Conservation (phyloP, 2,113 vertebrate species). For the Telmatochromis sp. region DNA sequence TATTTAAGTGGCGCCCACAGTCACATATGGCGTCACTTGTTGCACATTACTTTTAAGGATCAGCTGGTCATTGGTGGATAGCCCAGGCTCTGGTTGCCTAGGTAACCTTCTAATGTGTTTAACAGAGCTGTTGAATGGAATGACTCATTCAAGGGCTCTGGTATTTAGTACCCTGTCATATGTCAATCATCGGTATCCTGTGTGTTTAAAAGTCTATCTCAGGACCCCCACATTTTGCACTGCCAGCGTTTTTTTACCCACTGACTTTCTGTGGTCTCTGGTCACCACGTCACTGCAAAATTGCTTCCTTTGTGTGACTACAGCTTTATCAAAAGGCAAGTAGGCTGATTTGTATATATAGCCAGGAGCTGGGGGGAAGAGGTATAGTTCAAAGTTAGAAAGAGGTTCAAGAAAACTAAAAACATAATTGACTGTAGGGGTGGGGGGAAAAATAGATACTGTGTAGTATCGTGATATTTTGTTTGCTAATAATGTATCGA, state of each 20-base stretch:
- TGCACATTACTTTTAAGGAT: background rate
- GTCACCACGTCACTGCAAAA: background rate
- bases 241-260: background rate
- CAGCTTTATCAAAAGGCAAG: background rate
- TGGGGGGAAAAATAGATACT: no score
- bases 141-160: background rate
- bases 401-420: background rate
- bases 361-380: background rate
- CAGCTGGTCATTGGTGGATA: background rate
- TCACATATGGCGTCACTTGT: background rate
- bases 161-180: background rate
- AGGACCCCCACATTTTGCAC: background rate
- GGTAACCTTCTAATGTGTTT: background rate
- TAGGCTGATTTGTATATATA: background rate
- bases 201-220: background rate
- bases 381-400: background rate
- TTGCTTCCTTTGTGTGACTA: background rate
- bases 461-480: no score
- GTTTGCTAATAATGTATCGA: no score
- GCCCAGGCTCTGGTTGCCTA: background rate
- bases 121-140: background rate
- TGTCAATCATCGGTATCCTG: background rate
- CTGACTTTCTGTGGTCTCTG: background rate
- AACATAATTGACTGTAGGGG: background rate
- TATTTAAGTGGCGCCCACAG: background rate